Conservation (phyloP, 2,888 invertebrate species). For the Pycnomerus fuliginosus region DNA sequence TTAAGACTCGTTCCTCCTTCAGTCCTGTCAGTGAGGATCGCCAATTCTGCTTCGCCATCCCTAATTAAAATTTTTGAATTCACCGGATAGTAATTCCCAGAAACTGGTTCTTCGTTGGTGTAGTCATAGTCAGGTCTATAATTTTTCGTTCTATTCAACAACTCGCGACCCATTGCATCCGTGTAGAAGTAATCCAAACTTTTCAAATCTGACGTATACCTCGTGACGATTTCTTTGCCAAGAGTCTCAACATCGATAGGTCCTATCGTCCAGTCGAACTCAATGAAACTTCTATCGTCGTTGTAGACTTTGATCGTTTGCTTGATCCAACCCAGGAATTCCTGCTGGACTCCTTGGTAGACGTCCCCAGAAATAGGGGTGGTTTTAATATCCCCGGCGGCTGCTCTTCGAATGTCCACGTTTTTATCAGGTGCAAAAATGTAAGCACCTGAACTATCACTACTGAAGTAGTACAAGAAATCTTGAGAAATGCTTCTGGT, state of each 20-base stretch:
- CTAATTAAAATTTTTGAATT: conserved; percentile 63
- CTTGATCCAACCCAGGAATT: conserved; percentile 65
- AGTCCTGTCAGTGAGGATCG: conserved; percentile 61
- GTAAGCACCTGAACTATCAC: conserved; percentile 18
- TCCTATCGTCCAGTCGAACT: conserved; percentile 53
- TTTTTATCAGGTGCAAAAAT: conserved; percentile 12
- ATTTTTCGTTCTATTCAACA: conserved; percentile 61
- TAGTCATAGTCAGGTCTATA: conserved; percentile 61
- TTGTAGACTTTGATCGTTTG: conserved; percentile 67
- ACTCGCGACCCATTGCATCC: conserved; percentile 76
- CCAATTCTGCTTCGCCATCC: conserved; percentile 51
- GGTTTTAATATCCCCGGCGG: conserved; percentile 5
- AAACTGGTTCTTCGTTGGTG: conserved; percentile 55
- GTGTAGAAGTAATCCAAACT: conserved; percentile 66
- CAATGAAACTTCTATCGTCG: conserved; percentile 51
- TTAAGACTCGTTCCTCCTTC: conserved; percentile 63
- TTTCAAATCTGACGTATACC: conserved; percentile 60
- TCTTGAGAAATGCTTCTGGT: conserved; percentile 13
- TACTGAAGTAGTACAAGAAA: conserved; percentile 5
- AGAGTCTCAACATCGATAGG: conserved; percentile 61
- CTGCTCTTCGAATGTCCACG: conserved; percentile 4
- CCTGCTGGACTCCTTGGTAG: conserved; percentile 63
- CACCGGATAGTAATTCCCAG: conserved; percentile 76
- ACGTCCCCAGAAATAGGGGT: conserved; percentile 47
- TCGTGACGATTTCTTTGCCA: conserved; percentile 69